Percentiles rank a stretch among this genome's conserved stretches.
Evolutionary conservation across 2,113 vertebrate genomes (phyloP).

Genomic region (Chiloscyllium plagiosum): DNA sequence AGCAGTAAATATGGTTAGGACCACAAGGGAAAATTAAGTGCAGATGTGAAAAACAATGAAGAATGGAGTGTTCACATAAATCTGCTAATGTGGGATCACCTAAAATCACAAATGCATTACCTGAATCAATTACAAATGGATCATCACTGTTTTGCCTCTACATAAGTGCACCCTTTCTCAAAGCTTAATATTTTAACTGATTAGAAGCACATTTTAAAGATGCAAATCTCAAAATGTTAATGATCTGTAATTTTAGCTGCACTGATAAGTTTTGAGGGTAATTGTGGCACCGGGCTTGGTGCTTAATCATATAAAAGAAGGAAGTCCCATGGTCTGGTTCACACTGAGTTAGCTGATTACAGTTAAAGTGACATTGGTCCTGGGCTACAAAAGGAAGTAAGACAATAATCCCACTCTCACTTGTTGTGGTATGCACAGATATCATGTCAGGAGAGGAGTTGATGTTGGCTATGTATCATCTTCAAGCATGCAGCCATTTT

Average conservation of each 20-base stretch:
- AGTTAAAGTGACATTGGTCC: background rate
- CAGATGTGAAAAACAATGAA: slow-evolving; percentile 30
- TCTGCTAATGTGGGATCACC: background rate
- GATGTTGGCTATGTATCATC: too few relatives aligned
- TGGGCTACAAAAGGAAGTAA: background rate
- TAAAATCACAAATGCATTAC: background rate
- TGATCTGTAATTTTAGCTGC: background rate
- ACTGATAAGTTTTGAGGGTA: background rate
- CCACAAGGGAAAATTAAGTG: slow-evolving; percentile 33
- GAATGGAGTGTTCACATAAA: background rate
- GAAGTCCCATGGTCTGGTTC: background rate
- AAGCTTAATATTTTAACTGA: background rate
- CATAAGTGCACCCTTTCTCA: background rate
- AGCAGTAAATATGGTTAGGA: slow-evolving; percentile 29
- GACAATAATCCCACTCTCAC: background rate
- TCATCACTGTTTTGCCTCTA: background rate
- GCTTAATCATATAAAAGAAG: background rate
- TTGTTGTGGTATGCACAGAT: background rate
- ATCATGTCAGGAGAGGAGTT: background rate
- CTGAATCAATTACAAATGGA: background rate
- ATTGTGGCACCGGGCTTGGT: background rate
- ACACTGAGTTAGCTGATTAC: background rate
- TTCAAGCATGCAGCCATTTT: background rate
- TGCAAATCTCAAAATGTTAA: background rate
- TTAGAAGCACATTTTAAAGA: background rate